phyloP scores from a whole-genome alignment of 2,797 vertebrate genomes.

The Tadarida brasiliensis region DNA sequence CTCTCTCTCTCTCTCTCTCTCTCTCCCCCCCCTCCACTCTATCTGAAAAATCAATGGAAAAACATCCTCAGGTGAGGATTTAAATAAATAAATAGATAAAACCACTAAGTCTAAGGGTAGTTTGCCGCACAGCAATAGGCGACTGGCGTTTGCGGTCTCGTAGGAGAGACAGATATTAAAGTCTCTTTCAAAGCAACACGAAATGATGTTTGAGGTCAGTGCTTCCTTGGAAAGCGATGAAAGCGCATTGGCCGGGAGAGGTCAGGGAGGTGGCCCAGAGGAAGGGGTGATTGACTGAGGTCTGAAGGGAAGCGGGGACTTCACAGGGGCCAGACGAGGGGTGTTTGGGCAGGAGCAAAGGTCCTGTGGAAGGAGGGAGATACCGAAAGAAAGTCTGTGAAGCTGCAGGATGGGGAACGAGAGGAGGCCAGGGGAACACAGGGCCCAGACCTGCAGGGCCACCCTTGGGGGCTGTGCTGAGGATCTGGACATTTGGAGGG shows the following conservation, averaged over 20 bases:
- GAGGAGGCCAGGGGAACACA: neutral
- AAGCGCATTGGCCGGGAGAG: neutral
- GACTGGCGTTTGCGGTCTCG: neutral
- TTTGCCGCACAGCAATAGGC: neutral
- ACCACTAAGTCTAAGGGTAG: rapidly evolving
- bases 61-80: too few relatives aligned
- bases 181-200: neutral
- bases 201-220: neutral
- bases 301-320: neutral
- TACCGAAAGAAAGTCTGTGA: neutral
- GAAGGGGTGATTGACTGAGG: neutral
- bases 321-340: neutral
- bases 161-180: neutral
- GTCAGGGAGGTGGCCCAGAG: neutral
- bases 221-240: rapidly evolving
- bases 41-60: too few relatives aligned
- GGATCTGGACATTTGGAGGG: too few relatives aligned
- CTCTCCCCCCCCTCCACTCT: too few relatives aligned
- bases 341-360: neutral
- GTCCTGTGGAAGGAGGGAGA: conserved; percentile 4
- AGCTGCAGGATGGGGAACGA: neutral
- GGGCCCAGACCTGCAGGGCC: too few relatives aligned
- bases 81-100: neutral
- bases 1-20: too few relatives aligned
- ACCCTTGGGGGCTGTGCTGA: rapidly evolving